A percentile compares a stretch with the other conserved stretches of the same genome.
These are phyloP conservation scores for Cremastobaeus sp. DNA, from an alignment of 2,888 invertebrate species.

Conservation along the genomic window DNA sequence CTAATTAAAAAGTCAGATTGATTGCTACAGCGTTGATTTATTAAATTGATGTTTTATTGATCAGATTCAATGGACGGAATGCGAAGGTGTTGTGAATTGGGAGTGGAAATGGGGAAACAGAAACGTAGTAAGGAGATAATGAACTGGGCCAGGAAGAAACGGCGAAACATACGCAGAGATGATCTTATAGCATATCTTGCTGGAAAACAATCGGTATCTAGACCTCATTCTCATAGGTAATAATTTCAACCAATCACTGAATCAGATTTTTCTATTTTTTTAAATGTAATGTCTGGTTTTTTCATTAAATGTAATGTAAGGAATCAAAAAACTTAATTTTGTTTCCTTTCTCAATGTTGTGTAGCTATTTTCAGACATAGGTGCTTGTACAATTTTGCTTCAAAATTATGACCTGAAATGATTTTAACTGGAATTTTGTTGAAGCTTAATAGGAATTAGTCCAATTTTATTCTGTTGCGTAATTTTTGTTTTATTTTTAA, in stretches of 20 bases:
- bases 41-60: slow-evolving; percentile 7
- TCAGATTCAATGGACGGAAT: slow-evolving; percentile 86
- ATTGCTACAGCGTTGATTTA: not conserved
- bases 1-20: not conserved
- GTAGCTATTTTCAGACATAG: no score
- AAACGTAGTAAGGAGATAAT: slow-evolving; percentile 86
- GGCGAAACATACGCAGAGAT: slow-evolving; percentile 86
- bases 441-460: no score
- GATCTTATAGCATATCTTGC: slow-evolving; percentile 88
- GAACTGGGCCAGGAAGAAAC: slow-evolving; percentile 87
- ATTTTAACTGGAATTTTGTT: no score
- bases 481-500: no score
- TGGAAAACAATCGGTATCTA: slow-evolving; percentile 84
- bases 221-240: slow-evolving; percentile 80
- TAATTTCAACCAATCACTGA: not conserved
- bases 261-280: not conserved
- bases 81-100: slow-evolving; percentile 84
- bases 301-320: not conserved
- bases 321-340: not conserved
- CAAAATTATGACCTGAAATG: no score
- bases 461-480: no score
- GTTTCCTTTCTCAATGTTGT: no score
- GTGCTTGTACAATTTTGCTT: no score
- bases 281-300: no score
- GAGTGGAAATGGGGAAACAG: slow-evolving; percentile 85